phyloP scores from a whole-genome alignment of 1,140 invertebrate genomes.

The Temnothorax nylanderi region DNA sequence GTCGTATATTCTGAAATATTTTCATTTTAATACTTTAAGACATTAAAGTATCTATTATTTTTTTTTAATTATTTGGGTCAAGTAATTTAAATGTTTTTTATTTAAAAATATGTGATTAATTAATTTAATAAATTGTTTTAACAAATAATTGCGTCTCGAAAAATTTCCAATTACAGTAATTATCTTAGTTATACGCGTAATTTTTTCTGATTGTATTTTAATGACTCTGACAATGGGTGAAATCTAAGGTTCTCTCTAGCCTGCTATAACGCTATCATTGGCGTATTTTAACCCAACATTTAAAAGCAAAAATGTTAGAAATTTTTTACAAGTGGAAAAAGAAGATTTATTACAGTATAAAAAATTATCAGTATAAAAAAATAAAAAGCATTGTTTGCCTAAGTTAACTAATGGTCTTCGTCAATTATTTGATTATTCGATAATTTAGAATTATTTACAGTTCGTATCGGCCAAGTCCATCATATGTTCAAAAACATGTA shows the following conservation, averaged over 20 bases:
- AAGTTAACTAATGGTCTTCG: no score
- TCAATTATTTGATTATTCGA: no score
- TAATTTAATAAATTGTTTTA: neutral
- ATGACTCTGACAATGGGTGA: neutral
- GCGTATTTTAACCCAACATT: neutral
- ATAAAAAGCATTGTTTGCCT: no score
- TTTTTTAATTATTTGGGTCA: neutral
- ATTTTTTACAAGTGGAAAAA: no score
- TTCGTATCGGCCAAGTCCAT: no score
- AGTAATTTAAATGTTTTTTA: neutral
- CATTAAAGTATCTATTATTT: neutral
- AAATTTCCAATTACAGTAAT: neutral
- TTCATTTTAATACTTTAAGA: neutral
- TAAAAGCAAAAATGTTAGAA: neutral
- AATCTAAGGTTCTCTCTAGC: neutral
- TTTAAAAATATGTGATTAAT: neutral
- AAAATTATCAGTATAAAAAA: no score
- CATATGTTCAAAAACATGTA: no score
- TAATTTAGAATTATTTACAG: no score
- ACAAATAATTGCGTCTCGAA: conserved; percentile 6
- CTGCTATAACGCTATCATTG: neutral
- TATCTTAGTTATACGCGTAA: neutral
- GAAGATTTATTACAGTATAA: no score
- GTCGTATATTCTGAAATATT: neutral
- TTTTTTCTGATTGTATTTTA: conserved; percentile 23